Evolutionary conservation across 2,113 vertebrate genomes (phyloP).

Genomic region (Coptodon rendalli): DNA sequence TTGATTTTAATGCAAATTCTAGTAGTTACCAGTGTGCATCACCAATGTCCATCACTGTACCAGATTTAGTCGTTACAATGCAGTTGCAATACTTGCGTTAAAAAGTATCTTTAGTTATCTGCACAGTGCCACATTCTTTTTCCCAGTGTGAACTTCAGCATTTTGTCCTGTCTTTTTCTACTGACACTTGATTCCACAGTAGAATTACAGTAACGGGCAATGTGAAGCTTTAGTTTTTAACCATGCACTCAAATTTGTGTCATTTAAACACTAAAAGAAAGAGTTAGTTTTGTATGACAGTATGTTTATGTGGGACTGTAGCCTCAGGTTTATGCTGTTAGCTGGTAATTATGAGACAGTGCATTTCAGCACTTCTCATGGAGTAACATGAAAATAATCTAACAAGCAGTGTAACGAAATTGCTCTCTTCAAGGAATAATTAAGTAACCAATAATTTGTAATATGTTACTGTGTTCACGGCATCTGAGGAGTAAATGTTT

Average conservation of each 20-base stretch:
- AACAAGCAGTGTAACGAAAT: neutral
- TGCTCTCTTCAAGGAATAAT: neutral
- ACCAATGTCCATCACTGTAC: neutral
- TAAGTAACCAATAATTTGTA: neutral
- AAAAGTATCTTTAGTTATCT: neutral
- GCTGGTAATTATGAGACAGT: neutral
- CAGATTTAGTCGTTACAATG: neutral
- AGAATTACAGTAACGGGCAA: rapidly evolving
- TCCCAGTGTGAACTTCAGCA: neutral
- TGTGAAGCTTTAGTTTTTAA: neutral
- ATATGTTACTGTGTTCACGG: rapidly evolving
- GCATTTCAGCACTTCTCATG: neutral
- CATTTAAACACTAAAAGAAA: neutral
- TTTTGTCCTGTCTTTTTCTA: neutral
- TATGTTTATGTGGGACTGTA: neutral
- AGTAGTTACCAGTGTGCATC: neutral
- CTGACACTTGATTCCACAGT: neutral
- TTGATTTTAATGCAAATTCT: neutral
- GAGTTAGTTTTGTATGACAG: rapidly evolving
- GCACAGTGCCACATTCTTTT: rapidly evolving
- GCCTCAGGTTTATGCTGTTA: neutral
- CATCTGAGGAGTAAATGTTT: rapidly evolving
- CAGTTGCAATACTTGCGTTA: rapidly evolving
- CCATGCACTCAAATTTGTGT: neutral
- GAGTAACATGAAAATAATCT: neutral